Conservation (phyloP, 1,140 invertebrate species). For the Panagrolaimus sp. region DNA sequence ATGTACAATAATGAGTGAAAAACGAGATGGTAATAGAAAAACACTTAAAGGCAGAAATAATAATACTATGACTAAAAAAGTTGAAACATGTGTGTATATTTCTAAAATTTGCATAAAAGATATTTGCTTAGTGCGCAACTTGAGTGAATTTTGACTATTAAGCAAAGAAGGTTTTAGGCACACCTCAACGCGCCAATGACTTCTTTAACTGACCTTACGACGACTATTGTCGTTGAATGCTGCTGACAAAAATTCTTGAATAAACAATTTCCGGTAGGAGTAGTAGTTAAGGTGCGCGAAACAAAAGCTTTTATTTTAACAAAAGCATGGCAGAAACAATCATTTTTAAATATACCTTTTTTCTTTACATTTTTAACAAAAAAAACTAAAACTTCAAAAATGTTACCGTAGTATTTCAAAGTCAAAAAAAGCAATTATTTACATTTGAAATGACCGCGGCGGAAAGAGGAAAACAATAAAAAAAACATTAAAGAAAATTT, state of each 20-base stretch:
- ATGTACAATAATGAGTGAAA: background rate
- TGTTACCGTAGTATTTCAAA: background rate
- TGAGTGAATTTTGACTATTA: background rate
- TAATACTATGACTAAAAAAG: background rate
- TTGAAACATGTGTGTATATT: background rate
- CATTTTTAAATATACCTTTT: no score
- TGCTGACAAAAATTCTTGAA: background rate
- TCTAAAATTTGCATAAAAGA: slow-evolving; percentile 7
- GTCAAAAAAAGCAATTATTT: background rate
- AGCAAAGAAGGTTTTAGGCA: background rate
- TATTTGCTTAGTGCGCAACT: slow-evolving; percentile 12
- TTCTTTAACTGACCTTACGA: background rate
- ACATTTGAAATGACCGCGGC: background rate
- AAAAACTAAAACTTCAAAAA: no score
- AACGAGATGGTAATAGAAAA: background rate
- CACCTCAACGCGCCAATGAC: slow-evolving; percentile 12
- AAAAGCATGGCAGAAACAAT: background rate
- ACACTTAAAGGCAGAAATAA: background rate
- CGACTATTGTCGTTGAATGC: background rate
- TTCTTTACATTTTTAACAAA: no score
- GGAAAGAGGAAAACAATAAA: background rate
- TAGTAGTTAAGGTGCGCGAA: slow-evolving; percentile 9
- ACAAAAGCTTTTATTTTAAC: background rate
- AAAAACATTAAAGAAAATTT: background rate
- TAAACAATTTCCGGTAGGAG: slow-evolving; percentile 12